Conservation (phyloP, 2,888 invertebrate species). For the Andrena trimmerana region DNA sequence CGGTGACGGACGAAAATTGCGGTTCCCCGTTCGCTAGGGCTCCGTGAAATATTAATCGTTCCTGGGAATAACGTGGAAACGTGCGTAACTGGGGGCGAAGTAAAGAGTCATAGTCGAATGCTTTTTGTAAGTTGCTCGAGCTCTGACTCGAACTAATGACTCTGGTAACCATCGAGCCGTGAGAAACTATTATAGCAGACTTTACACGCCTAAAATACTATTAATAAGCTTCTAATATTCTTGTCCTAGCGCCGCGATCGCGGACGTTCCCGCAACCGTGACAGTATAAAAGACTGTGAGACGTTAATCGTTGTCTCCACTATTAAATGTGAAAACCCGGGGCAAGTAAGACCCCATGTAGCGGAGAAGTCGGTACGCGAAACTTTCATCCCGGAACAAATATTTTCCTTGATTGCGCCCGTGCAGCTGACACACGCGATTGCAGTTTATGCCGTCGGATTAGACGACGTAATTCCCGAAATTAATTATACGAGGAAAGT, state of each 20-base stretch:
- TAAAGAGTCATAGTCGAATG: slow-evolving; percentile 36
- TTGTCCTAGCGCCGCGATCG: background rate
- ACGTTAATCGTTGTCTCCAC: slow-evolving; percentile 21
- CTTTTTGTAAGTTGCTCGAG: slow-evolving; percentile 5
- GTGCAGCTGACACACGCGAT: slow-evolving; percentile 62
- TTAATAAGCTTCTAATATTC: background rate
- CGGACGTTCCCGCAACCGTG: no score
- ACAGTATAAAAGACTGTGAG: slow-evolving; percentile 3
- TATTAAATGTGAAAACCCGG: slow-evolving; percentile 1
- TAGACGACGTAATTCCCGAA: slow-evolving; percentile 65
- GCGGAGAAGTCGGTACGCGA: background rate
- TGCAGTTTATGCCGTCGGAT: slow-evolving; percentile 59
- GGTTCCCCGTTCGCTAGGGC: slow-evolving; percentile 18
- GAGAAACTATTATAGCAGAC: background rate
- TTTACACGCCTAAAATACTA: no score
- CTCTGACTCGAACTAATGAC: slow-evolving; percentile 39
- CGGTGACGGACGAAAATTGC: slow-evolving; percentile 64
- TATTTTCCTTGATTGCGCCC: slow-evolving; percentile 61
- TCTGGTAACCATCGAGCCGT: background rate
- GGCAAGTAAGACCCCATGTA: background rate
- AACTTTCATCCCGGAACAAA: slow-evolving; percentile 48
- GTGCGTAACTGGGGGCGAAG: slow-evolving; percentile 7
- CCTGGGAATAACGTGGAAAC: background rate
- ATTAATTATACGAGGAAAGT: slow-evolving; percentile 64
- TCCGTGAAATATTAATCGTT: slow-evolving; percentile 45